A percentile compares a stretch with the other conserved stretches of the same genome.
Conservation (phyloP, 2,113 vertebrate species). For the Calidris pugnax region DNA sequence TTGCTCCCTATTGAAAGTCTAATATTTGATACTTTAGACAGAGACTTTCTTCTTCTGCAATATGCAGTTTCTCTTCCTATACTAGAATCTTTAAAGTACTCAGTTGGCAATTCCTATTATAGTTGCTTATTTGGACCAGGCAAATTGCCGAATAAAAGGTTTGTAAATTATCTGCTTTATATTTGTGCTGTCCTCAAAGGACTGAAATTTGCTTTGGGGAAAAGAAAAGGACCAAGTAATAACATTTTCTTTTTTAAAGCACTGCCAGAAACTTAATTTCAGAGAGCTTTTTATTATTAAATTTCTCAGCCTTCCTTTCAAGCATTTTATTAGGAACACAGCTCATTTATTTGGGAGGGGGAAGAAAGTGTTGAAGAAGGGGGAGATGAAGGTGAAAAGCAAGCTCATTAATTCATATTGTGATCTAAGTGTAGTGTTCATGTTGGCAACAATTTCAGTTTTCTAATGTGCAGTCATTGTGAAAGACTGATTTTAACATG, state of each 20-base stretch:
- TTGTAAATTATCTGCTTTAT: conserved; percentile 58
- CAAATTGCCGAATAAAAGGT: conserved; percentile 47
- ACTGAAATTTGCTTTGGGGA: conserved; percentile 53
- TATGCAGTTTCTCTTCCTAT: neutral
- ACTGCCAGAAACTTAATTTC: conserved; percentile 60
- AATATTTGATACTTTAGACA: conserved; percentile 8
- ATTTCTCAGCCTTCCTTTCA: conserved; percentile 53
- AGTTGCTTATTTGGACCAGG: conserved; percentile 50
- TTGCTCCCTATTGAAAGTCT: neutral
- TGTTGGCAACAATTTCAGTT: conserved; percentile 31
- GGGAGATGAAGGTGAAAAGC: conserved; percentile 34
- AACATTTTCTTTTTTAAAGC: conserved; percentile 39
- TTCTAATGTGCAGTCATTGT: neutral
- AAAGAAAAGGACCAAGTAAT: conserved; percentile 55
- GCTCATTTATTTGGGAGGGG: conserved; percentile 33
- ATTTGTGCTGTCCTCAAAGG: conserved; percentile 44
- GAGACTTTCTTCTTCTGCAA: neutral
- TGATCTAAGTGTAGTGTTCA: conserved; percentile 30
- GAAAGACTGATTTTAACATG: neutral
- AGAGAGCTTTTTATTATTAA: conserved; percentile 45
- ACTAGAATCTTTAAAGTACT: conserved; percentile 3
- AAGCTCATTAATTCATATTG: conserved; percentile 50
- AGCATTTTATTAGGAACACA: neutral
- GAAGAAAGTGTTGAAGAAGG: neutral
- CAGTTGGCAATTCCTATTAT: neutral